These are phyloP conservation scores for Drosophila kokeensis DNA, from an alignment of 2,888 invertebrate species.

Conservation along the genomic window DNA sequence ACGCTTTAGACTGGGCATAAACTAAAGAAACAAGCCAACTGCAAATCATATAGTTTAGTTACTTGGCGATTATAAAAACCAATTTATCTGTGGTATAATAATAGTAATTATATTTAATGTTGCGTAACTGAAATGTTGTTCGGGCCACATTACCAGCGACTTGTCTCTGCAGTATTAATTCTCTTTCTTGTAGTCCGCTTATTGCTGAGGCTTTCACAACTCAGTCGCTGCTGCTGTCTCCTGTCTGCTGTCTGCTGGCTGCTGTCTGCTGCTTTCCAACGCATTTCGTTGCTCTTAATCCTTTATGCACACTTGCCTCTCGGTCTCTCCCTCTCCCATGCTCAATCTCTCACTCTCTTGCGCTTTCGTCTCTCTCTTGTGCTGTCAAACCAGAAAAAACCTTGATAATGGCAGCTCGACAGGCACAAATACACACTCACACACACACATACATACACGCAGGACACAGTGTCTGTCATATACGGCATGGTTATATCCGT, in stretches of 20 bases:
- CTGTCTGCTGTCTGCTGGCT: conserved; percentile 6
- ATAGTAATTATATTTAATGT: conserved; percentile 16
- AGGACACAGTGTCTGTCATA: conserved; percentile 32
- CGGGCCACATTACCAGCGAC: conserved; percentile 20
- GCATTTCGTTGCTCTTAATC: conserved; percentile 72
- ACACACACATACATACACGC: conserved; percentile 14
- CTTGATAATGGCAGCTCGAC: conserved; percentile 70
- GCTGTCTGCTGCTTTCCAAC: conserved; percentile 27
- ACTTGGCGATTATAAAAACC: not conserved
- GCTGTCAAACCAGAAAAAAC: conserved; percentile 63
- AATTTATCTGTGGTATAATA: not conserved
- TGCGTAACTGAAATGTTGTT: conserved; percentile 1
- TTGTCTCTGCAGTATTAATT: conserved; percentile 32
- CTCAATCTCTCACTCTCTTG: not conserved
- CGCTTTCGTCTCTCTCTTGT: not conserved
- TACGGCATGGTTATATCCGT: conserved; percentile 61
- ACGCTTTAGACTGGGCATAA: not conserved
- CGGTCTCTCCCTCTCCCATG: not conserved
- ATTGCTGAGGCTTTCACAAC: conserved; percentile 21
- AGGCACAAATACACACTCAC: conserved; percentile 17
- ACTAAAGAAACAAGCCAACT: not conserved
- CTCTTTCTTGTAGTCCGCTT: conserved; percentile 27
- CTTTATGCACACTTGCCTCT: conserved; percentile 61
- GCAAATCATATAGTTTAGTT: not conserved
- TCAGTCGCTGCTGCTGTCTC: conserved; percentile 14